Evolutionary conservation across 2,888 invertebrate species (phyloP).

Genomic region (Pycnomerus fuliginosus): DNA sequence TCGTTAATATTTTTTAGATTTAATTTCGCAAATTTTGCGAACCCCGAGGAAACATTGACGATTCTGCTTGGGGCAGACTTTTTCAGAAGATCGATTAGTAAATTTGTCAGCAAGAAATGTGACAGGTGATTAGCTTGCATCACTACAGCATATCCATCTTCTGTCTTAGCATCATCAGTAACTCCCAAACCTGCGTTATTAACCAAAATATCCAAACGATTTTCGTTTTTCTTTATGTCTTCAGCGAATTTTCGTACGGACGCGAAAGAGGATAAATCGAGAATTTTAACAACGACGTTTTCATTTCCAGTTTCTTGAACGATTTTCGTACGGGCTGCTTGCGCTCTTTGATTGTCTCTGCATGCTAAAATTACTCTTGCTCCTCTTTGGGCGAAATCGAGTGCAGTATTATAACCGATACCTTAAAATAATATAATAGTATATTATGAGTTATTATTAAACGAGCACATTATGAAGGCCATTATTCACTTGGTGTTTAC

Average conservation of each 20-base stretch:
- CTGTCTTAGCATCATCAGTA: conserved; percentile 44
- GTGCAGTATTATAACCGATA: conserved; percentile 51
- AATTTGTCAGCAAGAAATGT: conserved; percentile 67
- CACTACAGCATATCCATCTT: conserved; percentile 64
- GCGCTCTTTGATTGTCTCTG: conserved; percentile 43
- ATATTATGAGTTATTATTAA: too few relatives aligned
- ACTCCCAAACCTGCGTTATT: conserved; percentile 63
- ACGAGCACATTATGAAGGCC: too few relatives aligned
- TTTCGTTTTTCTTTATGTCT: conserved; percentile 56
- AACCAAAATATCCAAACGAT: conserved; percentile 61
- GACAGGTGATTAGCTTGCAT: conserved; percentile 74
- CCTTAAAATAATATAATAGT: too few relatives aligned
- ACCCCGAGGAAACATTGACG: conserved; percentile 36
- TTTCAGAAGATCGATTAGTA: conserved; percentile 59
- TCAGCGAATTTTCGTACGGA: conserved; percentile 63
- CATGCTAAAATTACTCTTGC: conserved; percentile 59
- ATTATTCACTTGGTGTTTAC: too few relatives aligned
- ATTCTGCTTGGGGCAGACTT: conserved; percentile 38
- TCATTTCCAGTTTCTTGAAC: conserved; percentile 41
- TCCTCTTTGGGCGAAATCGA: conserved; percentile 54
- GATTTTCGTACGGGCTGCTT: conserved; percentile 39
- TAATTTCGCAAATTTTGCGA: conserved; percentile 24
- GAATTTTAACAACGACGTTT: conserved; percentile 48
- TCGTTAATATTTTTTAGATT: conserved; percentile 18
- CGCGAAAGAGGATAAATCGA: conserved; percentile 57